These are phyloP conservation scores for Podarcis siculus DNA, from an alignment of 2,797 vertebrate species.

Conservation along the genomic window DNA sequence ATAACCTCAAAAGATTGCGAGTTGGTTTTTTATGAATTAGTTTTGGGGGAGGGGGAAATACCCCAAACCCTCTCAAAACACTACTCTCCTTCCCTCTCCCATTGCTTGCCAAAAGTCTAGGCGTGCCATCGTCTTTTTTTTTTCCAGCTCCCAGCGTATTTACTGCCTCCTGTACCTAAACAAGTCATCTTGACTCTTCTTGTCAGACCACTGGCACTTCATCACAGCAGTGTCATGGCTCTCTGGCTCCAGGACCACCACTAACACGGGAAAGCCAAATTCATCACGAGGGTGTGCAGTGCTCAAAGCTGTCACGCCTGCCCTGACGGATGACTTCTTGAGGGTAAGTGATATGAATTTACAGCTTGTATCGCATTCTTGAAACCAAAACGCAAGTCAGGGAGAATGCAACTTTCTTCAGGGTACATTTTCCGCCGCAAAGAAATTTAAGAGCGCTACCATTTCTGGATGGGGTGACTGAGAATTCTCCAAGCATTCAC, in stretches of 20 bases:
- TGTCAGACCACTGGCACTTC: conserved; percentile 39
- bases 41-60: no score
- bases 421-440: not conserved
- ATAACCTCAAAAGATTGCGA: not conserved
- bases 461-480: not conserved
- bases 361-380: conserved; percentile 63
- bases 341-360: conserved; percentile 70
- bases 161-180: conserved; percentile 13
- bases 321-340: conserved; percentile 76
- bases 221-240: conserved; percentile 51
- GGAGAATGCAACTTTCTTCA: not conserved
- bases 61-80: no score
- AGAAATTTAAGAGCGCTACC: not conserved
- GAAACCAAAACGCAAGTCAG: conserved; percentile 35
- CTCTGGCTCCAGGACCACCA: conserved; percentile 80
- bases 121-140: not conserved
- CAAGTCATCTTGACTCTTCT: conserved; percentile 23
- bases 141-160: not conserved
- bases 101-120: not conserved
- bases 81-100: not conserved
- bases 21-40: not conserved
- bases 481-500: not conserved
- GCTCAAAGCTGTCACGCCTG: conserved; percentile 76
- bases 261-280: conserved; percentile 82
- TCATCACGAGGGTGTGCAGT: conserved; percentile 81